Percentiles rank a stretch among this genome's conserved stretches.
These are phyloP conservation scores for Netelia melanura DNA, from an alignment of 2,888 invertebrate species.

Conservation along the genomic window DNA sequence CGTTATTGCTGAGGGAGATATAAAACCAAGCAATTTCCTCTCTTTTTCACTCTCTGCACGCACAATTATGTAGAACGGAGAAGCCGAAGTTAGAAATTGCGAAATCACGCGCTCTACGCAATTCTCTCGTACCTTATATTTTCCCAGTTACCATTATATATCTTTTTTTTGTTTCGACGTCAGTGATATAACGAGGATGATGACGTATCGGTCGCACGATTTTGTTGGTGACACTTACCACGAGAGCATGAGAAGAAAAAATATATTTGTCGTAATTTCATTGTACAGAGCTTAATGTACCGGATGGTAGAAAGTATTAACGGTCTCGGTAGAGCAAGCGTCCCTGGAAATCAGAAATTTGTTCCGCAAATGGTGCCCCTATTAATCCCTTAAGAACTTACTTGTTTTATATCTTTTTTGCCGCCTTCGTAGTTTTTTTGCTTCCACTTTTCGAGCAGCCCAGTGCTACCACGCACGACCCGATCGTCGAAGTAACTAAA, in stretches of 20 bases:
- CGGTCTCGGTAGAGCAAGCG: background rate
- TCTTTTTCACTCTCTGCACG: background rate
- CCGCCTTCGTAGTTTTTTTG: background rate
- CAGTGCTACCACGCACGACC: conserved; percentile 59
- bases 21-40: conserved; percentile 58
- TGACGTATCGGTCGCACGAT: background rate
- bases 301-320: background rate
- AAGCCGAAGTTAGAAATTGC: background rate
- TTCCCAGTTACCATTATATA: background rate
- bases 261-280: conserved; percentile 2
- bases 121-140: background rate
- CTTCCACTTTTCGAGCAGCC: background rate
- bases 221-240: background rate
- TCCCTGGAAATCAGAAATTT: conserved; percentile 22
- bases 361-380: conserved; percentile 23
- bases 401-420: conserved; percentile 7
- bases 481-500: conserved; percentile 47
- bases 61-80: background rate
- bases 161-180: background rate
- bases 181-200: background rate
- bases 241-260: background rate
- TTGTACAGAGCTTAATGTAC: background rate
- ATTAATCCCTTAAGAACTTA: conserved; percentile 32
- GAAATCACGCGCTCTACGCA: background rate
- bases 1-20: conserved; percentile 62